Conservation (phyloP, 2,113 vertebrate species). For the Eublepharis macularius region DNA sequence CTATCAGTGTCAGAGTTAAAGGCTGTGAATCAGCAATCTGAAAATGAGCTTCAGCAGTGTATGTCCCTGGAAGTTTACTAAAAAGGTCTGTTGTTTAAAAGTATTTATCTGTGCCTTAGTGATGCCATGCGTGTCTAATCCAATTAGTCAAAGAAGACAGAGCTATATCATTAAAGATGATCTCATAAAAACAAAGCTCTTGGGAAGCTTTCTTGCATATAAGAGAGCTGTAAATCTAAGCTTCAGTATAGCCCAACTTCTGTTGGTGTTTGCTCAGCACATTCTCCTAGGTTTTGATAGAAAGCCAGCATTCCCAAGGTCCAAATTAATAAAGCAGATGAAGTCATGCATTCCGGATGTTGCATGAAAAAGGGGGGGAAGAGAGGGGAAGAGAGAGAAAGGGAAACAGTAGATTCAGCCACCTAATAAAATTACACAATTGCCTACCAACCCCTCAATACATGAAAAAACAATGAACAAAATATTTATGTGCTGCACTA, state of each 20-base stretch:
- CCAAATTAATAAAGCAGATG: slow-evolving; percentile 47
- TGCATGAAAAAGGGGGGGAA: slow-evolving; percentile 16
- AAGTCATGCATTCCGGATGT: slow-evolving; percentile 45
- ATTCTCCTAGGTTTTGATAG: slow-evolving; percentile 43
- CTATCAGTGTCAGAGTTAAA: background rate
- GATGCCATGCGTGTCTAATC: slow-evolving; percentile 19
- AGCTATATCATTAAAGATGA: slow-evolving; percentile 30
- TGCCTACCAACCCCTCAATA: background rate
- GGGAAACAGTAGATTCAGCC: background rate
- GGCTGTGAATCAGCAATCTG: background rate
- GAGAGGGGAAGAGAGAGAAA: background rate
- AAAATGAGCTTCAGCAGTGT: slow-evolving; percentile 21
- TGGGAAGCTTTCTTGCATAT: slow-evolving; percentile 24
- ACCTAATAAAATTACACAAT: background rate
- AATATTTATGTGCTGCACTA: background rate
- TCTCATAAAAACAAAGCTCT: slow-evolving; percentile 26
- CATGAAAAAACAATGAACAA: background rate
- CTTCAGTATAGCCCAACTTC: slow-evolving; percentile 15
- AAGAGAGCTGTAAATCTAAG: slow-evolving; percentile 2
- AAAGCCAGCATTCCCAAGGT: slow-evolving; percentile 50
- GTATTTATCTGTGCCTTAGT: slow-evolving; percentile 38
- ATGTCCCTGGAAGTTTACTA: slow-evolving; percentile 37
- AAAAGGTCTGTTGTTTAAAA: slow-evolving; percentile 34
- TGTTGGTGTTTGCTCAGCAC: slow-evolving; percentile 34
- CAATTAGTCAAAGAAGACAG: slow-evolving; percentile 43